A percentile compares a stretch with the other conserved stretches of the same genome.
Evolutionary conservation across 2,888 invertebrate genomes (phyloP).

Genomic region (Chirona hameri): DNA sequence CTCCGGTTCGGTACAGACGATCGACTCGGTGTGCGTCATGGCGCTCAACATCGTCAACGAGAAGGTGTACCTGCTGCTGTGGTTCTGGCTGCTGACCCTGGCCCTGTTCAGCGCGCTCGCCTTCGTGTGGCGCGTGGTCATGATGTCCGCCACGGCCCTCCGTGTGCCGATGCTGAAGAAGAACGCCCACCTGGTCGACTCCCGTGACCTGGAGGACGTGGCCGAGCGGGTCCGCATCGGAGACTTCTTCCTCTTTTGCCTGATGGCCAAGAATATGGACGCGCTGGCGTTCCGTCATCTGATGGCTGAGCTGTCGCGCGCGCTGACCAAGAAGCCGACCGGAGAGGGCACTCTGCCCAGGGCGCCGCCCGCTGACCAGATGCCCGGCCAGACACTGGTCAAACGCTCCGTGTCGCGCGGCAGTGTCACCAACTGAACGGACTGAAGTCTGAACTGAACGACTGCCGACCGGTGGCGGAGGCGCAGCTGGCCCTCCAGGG

Average conservation of each 20-base stretch:
- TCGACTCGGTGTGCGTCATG: slow-evolving; percentile 31
- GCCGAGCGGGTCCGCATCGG: background rate
- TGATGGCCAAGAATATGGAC: slow-evolving; percentile 10
- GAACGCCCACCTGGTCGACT: background rate
- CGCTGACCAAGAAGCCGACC: too few relatives aligned
- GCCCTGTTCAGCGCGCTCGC: background rate
- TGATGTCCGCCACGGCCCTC: slow-evolving; percentile 28
- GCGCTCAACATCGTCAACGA: slow-evolving; percentile 31
- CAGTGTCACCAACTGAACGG: too few relatives aligned
- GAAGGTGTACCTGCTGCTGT: slow-evolving; percentile 32
- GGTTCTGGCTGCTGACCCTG: slow-evolving; percentile 32
- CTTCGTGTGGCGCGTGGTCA: slow-evolving; percentile 24
- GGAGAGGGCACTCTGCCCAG: too few relatives aligned
- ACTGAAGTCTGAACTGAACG: too few relatives aligned
- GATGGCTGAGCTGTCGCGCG: background rate
- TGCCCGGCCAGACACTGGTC: too few relatives aligned
- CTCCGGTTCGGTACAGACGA: slow-evolving; percentile 23
- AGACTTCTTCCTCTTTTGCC: background rate
- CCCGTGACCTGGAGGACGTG: slow-evolving; percentile 1
- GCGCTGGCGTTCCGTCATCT: background rate
- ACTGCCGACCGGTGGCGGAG: too few relatives aligned
- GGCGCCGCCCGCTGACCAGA: too few relatives aligned
- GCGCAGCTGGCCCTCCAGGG: too few relatives aligned
- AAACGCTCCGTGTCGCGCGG: too few relatives aligned
- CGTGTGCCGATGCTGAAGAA: slow-evolving; percentile 14